Conservation (phyloP, 2,113 vertebrate species). For the Antechinus stuartii region DNA sequence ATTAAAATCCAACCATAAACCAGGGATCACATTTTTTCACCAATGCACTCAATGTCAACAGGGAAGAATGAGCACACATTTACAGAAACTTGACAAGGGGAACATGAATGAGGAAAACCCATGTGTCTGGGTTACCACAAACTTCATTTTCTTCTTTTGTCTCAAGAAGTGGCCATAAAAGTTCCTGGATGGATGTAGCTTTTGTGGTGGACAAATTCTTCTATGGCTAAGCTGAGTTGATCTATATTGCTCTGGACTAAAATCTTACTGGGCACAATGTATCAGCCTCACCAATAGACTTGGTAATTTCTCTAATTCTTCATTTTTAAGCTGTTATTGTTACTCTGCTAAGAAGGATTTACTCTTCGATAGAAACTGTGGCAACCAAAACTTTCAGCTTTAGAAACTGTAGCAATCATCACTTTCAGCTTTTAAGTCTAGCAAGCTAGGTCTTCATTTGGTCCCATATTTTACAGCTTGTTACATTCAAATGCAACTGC, state of each 20-base stretch:
- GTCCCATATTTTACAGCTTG: not conserved
- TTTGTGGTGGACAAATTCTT: not conserved
- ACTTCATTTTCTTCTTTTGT: not conserved
- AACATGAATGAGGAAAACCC: not conserved
- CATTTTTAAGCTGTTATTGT: not conserved
- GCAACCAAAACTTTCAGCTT: not conserved
- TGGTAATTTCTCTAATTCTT: not conserved
- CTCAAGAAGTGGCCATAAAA: not conserved
- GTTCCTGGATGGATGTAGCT: not conserved
- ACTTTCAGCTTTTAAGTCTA: not conserved
- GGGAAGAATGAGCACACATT: not conserved
- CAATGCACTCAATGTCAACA: not conserved
- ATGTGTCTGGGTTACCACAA: not conserved
- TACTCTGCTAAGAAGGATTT: not conserved
- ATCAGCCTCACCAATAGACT: not conserved
- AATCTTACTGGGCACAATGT: not conserved
- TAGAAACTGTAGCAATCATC: not conserved
- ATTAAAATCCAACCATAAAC: not conserved
- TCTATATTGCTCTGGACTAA: not conserved
- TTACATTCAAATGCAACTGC: not conserved
- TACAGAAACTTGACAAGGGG: not conserved
- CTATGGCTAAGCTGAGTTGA: not conserved
- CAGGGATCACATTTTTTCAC: not conserved
- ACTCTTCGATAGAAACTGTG: not conserved
- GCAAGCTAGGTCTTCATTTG: not conserved